phyloP scores from a whole-genome alignment of 2,888 invertebrate species.

The Spodoptera exigua region DNA sequence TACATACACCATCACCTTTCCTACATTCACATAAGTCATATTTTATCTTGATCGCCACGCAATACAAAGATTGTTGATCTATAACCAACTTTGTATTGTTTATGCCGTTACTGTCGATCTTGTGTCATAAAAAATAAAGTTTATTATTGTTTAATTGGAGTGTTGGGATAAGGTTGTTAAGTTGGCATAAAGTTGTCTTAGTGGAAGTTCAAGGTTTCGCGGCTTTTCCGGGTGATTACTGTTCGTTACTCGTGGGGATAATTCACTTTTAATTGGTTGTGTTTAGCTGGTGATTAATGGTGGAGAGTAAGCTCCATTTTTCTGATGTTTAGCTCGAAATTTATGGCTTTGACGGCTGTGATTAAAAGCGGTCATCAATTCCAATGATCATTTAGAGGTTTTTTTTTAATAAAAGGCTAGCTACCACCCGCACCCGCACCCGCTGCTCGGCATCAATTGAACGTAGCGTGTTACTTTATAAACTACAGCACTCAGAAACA shows the following conservation, averaged over 20 bases:
- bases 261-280: slow-evolving; percentile 51
- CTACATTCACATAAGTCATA: slow-evolving; percentile 1
- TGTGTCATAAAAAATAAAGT: slow-evolving; percentile 10
- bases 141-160: slow-evolving; percentile 32
- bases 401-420: too few species aligned
- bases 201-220: slow-evolving; percentile 72
- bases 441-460: too few species aligned
- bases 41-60: slow-evolving; percentile 20
- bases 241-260: slow-evolving; percentile 46
- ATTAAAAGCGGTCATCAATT: too few species aligned
- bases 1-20: slow-evolving; percentile 27
- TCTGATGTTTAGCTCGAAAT: slow-evolving; percentile 2
- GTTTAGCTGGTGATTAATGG: slow-evolving; percentile 25
- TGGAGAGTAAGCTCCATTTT: slow-evolving; percentile 38
- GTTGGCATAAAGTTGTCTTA: slow-evolving; percentile 56
- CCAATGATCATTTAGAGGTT: too few species aligned
- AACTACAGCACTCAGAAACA: too few species aligned
- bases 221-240: slow-evolving; percentile 62
- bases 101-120: slow-evolving; percentile 7
- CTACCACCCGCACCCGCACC: too few species aligned
- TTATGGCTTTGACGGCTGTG: too few species aligned
- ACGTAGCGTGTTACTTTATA: too few species aligned
- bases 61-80: slow-evolving; percentile 11
- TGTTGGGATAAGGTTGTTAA: slow-evolving; percentile 42
- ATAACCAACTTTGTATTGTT: slow-evolving; percentile 14